phyloP scores from a whole-genome alignment of 2,113 vertebrate genomes.

The Petromus typicus region DNA sequence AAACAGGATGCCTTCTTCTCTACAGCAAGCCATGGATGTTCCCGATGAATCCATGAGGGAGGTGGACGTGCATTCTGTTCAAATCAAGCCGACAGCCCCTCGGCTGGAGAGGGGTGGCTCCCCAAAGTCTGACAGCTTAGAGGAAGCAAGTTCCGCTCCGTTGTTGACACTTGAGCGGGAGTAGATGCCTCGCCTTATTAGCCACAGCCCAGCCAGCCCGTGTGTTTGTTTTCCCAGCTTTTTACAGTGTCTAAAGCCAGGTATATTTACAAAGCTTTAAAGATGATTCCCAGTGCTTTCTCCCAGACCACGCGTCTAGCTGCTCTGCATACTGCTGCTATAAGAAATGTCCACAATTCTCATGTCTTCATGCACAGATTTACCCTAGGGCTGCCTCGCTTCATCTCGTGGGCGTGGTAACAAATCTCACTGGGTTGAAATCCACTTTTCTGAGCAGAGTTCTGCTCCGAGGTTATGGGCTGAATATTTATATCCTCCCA shows the following conservation, averaged over 20 bases:
- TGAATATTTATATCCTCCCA: neutral
- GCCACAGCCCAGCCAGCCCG: neutral
- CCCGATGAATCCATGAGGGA: neutral
- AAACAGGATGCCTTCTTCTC: neutral
- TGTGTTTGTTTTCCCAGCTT: neutral
- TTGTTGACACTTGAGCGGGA: neutral
- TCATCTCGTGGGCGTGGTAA: neutral
- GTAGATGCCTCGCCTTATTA: neutral
- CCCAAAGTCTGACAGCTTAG: neutral
- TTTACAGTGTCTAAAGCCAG: neutral
- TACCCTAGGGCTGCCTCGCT: no score
- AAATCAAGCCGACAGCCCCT: neutral
- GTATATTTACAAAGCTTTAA: neutral
- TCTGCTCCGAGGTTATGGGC: no score
- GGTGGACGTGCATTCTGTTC: neutral
- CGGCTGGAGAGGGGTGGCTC: neutral
- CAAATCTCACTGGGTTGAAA: neutral
- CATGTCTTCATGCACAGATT: no score
- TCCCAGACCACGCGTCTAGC: accelerated
- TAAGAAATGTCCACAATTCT: neutral
- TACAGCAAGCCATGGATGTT: neutral
- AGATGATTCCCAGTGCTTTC: neutral
- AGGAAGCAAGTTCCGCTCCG: neutral
- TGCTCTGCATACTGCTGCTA: neutral
- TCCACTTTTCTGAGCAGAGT: no score